Conservation (phyloP, 1,140 invertebrate genomes). For the Aphaenogaster ashmeadi region DNA sequence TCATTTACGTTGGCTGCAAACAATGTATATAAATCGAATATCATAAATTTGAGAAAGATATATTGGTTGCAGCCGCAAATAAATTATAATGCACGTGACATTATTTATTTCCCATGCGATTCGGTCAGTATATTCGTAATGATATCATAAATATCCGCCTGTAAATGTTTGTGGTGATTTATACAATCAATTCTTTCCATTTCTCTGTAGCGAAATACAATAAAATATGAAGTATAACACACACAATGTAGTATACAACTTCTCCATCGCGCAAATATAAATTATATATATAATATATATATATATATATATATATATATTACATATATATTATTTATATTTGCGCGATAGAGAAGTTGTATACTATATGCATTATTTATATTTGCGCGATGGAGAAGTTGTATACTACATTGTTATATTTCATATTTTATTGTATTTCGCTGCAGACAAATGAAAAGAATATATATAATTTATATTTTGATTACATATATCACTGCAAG, state of each 20-base stretch:
- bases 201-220: neutral
- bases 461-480: conserved; percentile 13
- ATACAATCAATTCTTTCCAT: conserved; percentile 10
- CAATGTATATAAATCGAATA: neutral
- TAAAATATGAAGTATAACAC: neutral
- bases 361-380: no score
- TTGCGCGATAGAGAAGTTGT: no score
- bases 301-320: no score
- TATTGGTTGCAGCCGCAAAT: neutral
- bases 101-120: neutral
- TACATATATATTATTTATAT: no score
- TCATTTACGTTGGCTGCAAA: neutral
- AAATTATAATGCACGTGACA: neutral
- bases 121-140: conserved; percentile 29
- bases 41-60: conserved; percentile 38
- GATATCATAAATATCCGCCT: conserved; percentile 38
- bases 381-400: neutral
- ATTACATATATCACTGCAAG: neutral
- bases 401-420: neutral
- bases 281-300: no score
- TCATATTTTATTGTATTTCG: neutral
- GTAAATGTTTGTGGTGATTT: conserved; percentile 41
- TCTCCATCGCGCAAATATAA: neutral
- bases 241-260: neutral
- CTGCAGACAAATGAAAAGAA: neutral